Base-by-base conservation (phyloP, 2,888 invertebrate genomes). In the Apodemia duryi region DNA sequence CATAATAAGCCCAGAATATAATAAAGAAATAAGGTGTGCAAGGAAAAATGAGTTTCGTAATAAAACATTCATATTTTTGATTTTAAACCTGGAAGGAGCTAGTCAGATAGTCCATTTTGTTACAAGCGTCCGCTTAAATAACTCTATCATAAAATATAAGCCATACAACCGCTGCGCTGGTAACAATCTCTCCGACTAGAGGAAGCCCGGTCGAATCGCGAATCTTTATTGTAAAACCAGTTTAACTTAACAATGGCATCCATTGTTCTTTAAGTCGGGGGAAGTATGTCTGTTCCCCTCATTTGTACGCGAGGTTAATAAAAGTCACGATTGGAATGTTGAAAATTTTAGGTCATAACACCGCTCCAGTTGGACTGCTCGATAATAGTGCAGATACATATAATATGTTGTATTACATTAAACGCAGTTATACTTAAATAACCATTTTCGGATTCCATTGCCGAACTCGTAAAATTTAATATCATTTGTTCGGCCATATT, bases 171-270 rank as follows among this genome's bases (percentile, higher is more conserved):
- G 49, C 7, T 51, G 7, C n/a, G n/a, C 5, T 49, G 7, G 49
- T 49, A 49, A 35, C 57, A 32, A 35, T 29, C 57, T 57, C 57
- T 35, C 57, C 35, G 57, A 62, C 61, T 62, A 62, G 28, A 43
- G 68, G 67, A 67, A 71, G 71, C 70, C 67, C 66, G 64, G 66
- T 67, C 68, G 71, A 73, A 65, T 68, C 68, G 65, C 79, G 77
- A 65, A 65, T 78, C 79, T 78, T 81, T 79, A 81, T 78, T 79
- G 77, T 73, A 71, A 81, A 84, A 82, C 82, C 78, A 81, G 80
- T 81, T 73, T 77, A 70, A 76, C 70, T 69, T 73, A 83, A 86
- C 85, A 86, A 86, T 85, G 75, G 78, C 69, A 72, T 77, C 77
- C 78, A 81, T 83, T 84, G 80, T 83, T 71, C 64, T 70, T 69